phyloP scores from a whole-genome alignment of 2,888 invertebrate genomes.

The Choristoneura rosaceana region DNA sequence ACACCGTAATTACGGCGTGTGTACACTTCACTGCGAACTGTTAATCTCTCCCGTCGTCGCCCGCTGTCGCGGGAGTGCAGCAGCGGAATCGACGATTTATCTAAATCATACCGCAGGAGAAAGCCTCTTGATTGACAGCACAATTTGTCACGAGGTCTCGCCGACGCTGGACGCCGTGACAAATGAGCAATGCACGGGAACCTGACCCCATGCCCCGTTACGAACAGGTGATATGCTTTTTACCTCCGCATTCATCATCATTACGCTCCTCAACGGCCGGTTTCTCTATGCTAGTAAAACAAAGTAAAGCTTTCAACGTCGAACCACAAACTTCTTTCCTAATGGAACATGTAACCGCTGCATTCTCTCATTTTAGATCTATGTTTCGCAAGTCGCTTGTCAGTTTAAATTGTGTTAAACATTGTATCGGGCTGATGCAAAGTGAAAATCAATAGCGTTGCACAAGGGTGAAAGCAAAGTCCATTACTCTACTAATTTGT shows the following conservation, averaged over 20 bases:
- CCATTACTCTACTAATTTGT: conserved; percentile 42
- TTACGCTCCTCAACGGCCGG: conserved; percentile 21
- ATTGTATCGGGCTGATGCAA: conserved; percentile 33
- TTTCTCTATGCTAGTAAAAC: conserved; percentile 36
- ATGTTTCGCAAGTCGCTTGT: conserved; percentile 37
- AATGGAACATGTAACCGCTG: conserved; percentile 31
- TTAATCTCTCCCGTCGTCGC: conserved; percentile 7
- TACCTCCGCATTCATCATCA: conserved; percentile 37
- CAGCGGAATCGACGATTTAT: conserved; percentile 21
- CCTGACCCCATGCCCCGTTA: conserved; percentile 36
- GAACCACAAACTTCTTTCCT: conserved; percentile 27
- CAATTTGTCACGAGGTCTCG: conserved; percentile 29
- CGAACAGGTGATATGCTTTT: conserved; percentile 40
- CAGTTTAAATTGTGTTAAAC: conserved; percentile 40
- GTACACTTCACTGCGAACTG: conserved; percentile 11
- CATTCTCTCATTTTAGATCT: conserved; percentile 30
- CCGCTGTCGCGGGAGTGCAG: background rate
- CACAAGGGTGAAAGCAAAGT: conserved; percentile 40
- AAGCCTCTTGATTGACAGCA: conserved; percentile 38
- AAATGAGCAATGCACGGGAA: conserved; percentile 27
- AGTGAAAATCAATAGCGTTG: conserved; percentile 40
- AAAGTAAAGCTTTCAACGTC: conserved; percentile 37
- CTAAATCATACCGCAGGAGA: conserved; percentile 25
- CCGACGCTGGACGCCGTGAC: conserved; percentile 24
- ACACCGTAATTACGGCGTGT: conserved; percentile 9